Conservation (phyloP, 1,140 invertebrate genomes). For the Bicyclus anynana region DNA sequence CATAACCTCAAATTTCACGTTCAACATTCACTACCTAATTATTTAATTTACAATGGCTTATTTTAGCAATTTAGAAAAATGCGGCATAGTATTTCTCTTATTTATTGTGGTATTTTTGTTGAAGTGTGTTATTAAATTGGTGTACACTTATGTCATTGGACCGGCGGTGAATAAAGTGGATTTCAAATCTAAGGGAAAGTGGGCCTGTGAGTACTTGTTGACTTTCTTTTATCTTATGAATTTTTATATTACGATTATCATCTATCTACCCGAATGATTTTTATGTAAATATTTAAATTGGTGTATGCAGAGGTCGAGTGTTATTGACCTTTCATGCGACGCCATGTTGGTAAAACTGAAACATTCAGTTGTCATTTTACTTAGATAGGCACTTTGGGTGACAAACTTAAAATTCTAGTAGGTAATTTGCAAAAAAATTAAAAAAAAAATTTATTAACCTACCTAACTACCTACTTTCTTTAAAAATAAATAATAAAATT, state of each 20-base stretch:
- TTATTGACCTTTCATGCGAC: not conserved
- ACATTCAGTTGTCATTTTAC: not conserved
- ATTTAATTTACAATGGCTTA: slow-evolving; percentile 34
- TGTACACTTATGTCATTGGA: slow-evolving; percentile 52
- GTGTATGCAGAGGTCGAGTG: not conserved
- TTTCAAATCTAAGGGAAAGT: slow-evolving; percentile 60
- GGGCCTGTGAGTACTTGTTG: slow-evolving; percentile 56
- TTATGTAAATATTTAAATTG: not conserved
- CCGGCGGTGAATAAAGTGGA: slow-evolving; percentile 55
- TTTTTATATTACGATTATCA: not conserved
- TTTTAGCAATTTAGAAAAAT: slow-evolving; percentile 34
- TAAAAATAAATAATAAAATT: too few relatives aligned
- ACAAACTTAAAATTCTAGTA: too few relatives aligned
- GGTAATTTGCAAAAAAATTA: too few relatives aligned
- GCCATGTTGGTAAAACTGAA: not conserved
- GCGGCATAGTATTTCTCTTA: slow-evolving; percentile 36
- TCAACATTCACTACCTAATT: slow-evolving; percentile 7
- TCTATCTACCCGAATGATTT: not conserved
- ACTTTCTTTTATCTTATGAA: not conserved
- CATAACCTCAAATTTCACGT: slow-evolving; percentile 26
- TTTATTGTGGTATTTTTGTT: slow-evolving; percentile 34
- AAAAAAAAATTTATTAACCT: too few relatives aligned
- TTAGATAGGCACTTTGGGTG: too few relatives aligned
- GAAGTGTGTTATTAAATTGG: slow-evolving; percentile 35
- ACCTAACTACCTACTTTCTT: too few relatives aligned